Percentiles rank a stretch among this genome's conserved stretches.
phyloP scores from a whole-genome alignment of 2,888 invertebrate species.

The Polydesmus complanatus region DNA sequence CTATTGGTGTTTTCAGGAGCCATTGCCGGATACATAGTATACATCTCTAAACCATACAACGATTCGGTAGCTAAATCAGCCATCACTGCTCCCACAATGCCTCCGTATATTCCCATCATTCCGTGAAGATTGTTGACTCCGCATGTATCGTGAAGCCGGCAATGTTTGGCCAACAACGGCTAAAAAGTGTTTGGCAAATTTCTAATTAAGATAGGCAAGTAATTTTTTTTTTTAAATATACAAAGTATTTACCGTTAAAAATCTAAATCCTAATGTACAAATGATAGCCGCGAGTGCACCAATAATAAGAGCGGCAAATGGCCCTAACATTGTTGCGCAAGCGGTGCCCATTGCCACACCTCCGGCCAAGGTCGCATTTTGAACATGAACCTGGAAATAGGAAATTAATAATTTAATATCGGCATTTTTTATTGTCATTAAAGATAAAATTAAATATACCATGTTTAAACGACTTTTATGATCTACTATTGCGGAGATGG shows the following conservation, averaged over 20 bases:
- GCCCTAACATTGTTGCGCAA: slow-evolving; percentile 62
- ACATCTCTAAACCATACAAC: slow-evolving; percentile 44
- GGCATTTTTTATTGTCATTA: too few species aligned
- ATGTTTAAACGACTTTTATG: slow-evolving; percentile 66
- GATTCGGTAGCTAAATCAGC: slow-evolving; percentile 53
- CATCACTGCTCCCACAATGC: slow-evolving; percentile 58
- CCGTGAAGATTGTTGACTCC: slow-evolving; percentile 95
- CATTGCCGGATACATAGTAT: slow-evolving; percentile 44
- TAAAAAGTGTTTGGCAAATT: slow-evolving; percentile 28
- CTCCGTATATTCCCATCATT: slow-evolving; percentile 81
- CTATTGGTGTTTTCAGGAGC: slow-evolving; percentile 35
- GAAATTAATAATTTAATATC: too few species aligned
- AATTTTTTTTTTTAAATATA: not conserved
- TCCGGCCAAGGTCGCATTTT: slow-evolving; percentile 79
- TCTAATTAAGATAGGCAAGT: not conserved
- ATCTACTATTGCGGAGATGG: slow-evolving; percentile 60
- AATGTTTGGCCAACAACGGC: slow-evolving; percentile 44
- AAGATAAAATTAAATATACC: too few species aligned
- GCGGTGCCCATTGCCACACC: slow-evolving; percentile 82
- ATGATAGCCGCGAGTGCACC: slow-evolving; percentile 62
- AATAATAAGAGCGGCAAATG: slow-evolving; percentile 66
- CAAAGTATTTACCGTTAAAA: slow-evolving; percentile 37
- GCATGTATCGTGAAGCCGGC: slow-evolving; percentile 68
- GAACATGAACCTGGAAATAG: slow-evolving; percentile 60
- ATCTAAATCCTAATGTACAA: slow-evolving; percentile 67